Percentiles rank a stretch among this genome's conserved stretches.
phyloP scores from a whole-genome alignment of 1,140 invertebrate genomes.

The Diorhabda carinulata region DNA sequence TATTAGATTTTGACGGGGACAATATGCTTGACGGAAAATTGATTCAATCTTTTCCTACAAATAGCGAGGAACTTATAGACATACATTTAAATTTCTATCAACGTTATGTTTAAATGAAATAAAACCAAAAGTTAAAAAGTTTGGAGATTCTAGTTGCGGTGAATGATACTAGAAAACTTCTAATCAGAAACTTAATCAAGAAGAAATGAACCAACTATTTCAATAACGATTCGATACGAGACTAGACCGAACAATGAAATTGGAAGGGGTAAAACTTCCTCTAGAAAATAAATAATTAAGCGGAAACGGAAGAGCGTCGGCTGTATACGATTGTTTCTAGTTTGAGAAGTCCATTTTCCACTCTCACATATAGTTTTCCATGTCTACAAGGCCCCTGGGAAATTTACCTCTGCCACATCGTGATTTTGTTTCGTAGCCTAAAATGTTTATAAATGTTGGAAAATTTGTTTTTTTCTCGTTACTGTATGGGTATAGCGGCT shows the following conservation, averaged over 20 bases:
- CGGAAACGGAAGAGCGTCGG: background rate
- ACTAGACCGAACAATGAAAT: background rate
- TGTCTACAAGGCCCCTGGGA: slow-evolving; percentile 15
- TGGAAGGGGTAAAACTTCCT: background rate
- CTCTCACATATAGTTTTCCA: slow-evolving; percentile 11
- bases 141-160: no score
- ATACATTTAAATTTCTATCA: no score
- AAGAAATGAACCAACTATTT: no score
- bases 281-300: slow-evolving; percentile 18
- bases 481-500: background rate
- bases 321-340: slow-evolving; percentile 17
- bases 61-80: no score
- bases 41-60: no score
- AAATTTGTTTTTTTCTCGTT: slow-evolving; percentile 8
- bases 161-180: no score
- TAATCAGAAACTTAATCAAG: no score
- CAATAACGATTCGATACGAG: no score
- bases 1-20: no score
- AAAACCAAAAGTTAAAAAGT: no score
- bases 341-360: slow-evolving; percentile 22
- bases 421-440: slow-evolving; percentile 19
- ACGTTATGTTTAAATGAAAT: no score
- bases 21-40: no score
- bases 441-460: slow-evolving; percentile 23
- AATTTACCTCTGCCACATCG: slow-evolving; percentile 12